Percentiles rank a stretch among this genome's conserved stretches.
Evolutionary conservation across 2,888 invertebrate genomes (phyloP).

Genomic region (Arctia plantaginis): DNA sequence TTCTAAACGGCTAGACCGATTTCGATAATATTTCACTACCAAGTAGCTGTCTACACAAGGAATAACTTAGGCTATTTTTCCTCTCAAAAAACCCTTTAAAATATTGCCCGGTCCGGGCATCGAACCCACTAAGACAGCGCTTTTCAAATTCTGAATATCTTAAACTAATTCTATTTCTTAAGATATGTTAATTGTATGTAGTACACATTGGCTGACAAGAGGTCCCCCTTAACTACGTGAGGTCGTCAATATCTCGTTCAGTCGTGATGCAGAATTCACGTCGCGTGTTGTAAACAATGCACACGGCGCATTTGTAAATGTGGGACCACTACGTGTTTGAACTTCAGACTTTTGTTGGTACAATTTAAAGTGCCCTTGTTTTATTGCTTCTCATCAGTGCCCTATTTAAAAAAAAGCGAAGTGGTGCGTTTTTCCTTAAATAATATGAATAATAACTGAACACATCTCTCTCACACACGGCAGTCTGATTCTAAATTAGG

Average conservation of each 20-base stretch:
- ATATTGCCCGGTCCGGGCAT: too few species aligned
- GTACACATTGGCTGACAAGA: background rate
- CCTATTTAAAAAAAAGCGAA: background rate
- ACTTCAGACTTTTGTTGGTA: constrained; percentile 22
- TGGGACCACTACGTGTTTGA: constrained; percentile 22
- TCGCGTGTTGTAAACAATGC: constrained; percentile 53
- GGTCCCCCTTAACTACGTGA: constrained; percentile 16
- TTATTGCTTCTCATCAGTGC: background rate
- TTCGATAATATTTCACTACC: too few species aligned
- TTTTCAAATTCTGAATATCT: too few species aligned
- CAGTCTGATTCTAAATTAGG: too few species aligned
- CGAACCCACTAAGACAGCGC: too few species aligned
- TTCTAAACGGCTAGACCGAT: too few species aligned
- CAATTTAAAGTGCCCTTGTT: background rate
- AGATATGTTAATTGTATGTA: background rate
- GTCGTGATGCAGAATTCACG: constrained; percentile 42
- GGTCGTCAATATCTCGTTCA: constrained; percentile 45
- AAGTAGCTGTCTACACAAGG: too few species aligned
- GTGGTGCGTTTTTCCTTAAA: background rate
- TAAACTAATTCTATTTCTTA: background rate
- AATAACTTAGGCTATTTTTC: too few species aligned
- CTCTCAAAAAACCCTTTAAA: too few species aligned
- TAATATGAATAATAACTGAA: too few species aligned
- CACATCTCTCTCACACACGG: too few species aligned
- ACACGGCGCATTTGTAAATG: constrained; percentile 39